Evolutionary conservation across 2,797 vertebrate species (phyloP).

Genomic region (Champsocephalus esox): DNA sequence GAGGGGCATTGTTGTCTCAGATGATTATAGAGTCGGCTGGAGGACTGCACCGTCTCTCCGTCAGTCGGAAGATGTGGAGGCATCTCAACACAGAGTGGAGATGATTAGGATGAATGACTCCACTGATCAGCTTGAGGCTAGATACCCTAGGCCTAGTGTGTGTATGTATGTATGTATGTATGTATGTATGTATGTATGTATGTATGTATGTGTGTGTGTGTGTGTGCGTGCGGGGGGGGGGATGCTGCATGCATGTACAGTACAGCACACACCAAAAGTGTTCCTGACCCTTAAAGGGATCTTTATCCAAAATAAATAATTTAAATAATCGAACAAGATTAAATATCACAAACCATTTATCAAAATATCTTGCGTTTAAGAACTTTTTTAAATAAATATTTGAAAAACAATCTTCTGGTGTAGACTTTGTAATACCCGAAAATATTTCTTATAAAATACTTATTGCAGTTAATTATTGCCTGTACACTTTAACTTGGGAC

Average conservation of each 20-base stretch:
- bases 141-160: constrained; percentile 70
- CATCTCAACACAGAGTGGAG: constrained; percentile 48
- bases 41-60: constrained; percentile 59
- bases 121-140: constrained; percentile 87
- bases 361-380: too few relatives aligned
- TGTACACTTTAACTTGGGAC: not conserved
- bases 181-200: too few relatives aligned
- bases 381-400: too few relatives aligned
- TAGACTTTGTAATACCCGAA: not conserved
- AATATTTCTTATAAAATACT: not conserved
- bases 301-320: not conserved
- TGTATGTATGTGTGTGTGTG: not conserved
- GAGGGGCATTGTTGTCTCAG: constrained; percentile 84
- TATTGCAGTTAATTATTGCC: constrained; percentile 34
- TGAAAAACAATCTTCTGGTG: too few relatives aligned
- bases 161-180: constrained; percentile 11
- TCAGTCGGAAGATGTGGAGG: constrained; percentile 43
- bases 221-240: not conserved
- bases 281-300: constrained; percentile 24
- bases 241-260: too few relatives aligned
- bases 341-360: too few relatives aligned
- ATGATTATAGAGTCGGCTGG: constrained; percentile 84
- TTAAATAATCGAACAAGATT: not conserved
- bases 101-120: constrained; percentile 90
- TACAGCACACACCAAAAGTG: not conserved